Base-by-base conservation (phyloP, 2,113 vertebrate species). In the Neolamprologus caudopunctatus region DNA sequence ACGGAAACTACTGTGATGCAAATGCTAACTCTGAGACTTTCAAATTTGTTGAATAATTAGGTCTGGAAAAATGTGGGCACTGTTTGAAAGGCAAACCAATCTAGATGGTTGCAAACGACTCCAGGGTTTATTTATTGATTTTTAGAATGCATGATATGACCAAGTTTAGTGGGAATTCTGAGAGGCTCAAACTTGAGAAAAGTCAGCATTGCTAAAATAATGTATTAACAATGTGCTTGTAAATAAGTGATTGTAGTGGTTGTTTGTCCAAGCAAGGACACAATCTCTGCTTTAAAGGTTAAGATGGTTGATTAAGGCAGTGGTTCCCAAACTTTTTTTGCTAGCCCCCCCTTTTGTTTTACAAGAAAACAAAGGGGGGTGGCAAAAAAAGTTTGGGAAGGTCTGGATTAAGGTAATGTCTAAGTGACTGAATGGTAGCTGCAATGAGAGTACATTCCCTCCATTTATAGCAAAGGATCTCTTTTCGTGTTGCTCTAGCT, bases 1-100 rank as follows among this genome's bases (percentile, higher is more conserved):
- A 91, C 91, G 91, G 87, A 83, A 88, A 50, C 92, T 84, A 83
- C 90, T 89, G 82, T 91, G 86, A 93, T 81, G 90, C 85, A 95
- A 94, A 92, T 95, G 94, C 95, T 95, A 94, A 96, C 88, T 58
- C 88, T 93, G 92, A 93, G 93, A 92, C 90, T 92, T 80, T 85
- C 88, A 87, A 83, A 90, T 71, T 78, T 6, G 85, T 55, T 87
- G 82, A 89, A 47, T 21, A 47, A 47, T 55, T 90, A 89, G 78
- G 61, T 54, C 58, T 86, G 82, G 75, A 42, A 79, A 47, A 80
- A 82, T 21, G 66, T 35, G 73, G 24, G 68, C 78, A 28, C 31
- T 21, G 75, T 66, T 55, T 89, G 85, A 92, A 89, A 89, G 71
- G 63, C 14, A 42, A 9, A 31, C 80, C 42, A 40, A 7, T 54